Base-by-base conservation (phyloP, 2,888 invertebrate species). In the Druceiella hillmani region DNA sequence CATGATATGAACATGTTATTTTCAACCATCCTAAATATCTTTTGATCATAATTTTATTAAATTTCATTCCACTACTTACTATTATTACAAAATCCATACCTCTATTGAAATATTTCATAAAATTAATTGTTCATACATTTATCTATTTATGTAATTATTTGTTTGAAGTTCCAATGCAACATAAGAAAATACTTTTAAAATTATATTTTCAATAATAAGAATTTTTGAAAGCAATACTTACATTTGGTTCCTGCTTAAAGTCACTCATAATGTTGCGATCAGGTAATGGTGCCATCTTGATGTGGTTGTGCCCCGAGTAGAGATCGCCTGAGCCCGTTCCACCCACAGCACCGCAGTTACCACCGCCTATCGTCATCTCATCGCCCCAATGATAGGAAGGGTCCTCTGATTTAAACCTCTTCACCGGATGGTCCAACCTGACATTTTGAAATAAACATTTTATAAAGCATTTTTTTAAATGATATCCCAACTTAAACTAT, bases 391-490 rank as follows among this genome's bases (percentile, higher is more conserved):
- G 56, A 51, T 64, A 61, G 42, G 54, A 46, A 45, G 48, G 53
- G 51, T 77, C 66, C 31, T 62, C 75, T 17, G 77, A 73, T 63
- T 88, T 87, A 65, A 88, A 85, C 53, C 87, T 81, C 66, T 93
- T 94, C 43, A 93, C 87, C 1, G 92, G 91, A 68, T 91, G 87
- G 61, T 91, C 84, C 55, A 91, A 74, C 91, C 91, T 81, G 50
- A 3, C 52, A 49, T 17, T 12, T 9, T 22, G 20, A 30, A 33
- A 35, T 17, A 35, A 22, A 38, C 15, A 22, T 24, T 11, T 33
- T 10, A 16, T 14, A 35, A 9, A 27, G 24, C 32, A 30, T 33
- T 30, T 35, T 12, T n/a, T n/a, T n/a, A n/a, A n/a, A n/a, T n/a
- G n/a, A n/a, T n/a, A n/a, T n/a, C n/a, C n/a, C n/a, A n/a, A n/a